Evolutionary conservation across 1,140 invertebrate species (phyloP), one percentile per base, ranked within the genome.

Genomic region (Drosophila subpulchrella): DNA sequence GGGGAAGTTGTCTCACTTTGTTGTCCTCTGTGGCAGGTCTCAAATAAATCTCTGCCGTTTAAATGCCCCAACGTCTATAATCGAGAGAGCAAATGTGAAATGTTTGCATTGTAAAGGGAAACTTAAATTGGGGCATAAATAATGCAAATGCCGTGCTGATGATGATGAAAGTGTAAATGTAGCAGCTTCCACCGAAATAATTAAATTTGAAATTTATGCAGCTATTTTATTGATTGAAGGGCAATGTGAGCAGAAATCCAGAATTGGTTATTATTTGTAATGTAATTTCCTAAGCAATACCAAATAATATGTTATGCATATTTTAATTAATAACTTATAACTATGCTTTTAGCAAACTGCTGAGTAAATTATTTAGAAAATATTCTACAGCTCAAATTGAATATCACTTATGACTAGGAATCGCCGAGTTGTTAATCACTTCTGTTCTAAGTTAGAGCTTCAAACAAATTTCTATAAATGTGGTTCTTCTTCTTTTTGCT

Each of bases 91-190:
- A 66, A 68, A 66, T 44, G 38, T 41, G 24, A 27, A 27, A 27
- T 68, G 44, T 71, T 72, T 71, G 67, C 51, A 10, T 30, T 72
- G 68, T 50, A 58, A 72, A 15, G 30, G 30, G 30, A 58, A 20
- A 12, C 38, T 66, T 30, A 30, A 68, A 44, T 53, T 46, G 47
- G 61, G 38, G 30, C 60, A 68, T 68, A 51, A 68, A 68, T 68
- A 68, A 68, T 68, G 60, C 38, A 68, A 65, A 44, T 66, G 15
- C 11, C 13, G 13, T 30, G 30, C 46, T 67, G 38, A 42, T 66
- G 61, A 67, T 39, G 46, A 32, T 20, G 65, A 67, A 54, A 47
- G 61, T 66, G 46, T 66, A 66, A 66, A 68, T 34, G 38, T 41
- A 38, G 11, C 34, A 54, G 34, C 34, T 39, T 5, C 6, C 4